Base-by-base conservation (phyloP, 2,113 vertebrate genomes). In the Hemiscyllium ocellatum region DNA sequence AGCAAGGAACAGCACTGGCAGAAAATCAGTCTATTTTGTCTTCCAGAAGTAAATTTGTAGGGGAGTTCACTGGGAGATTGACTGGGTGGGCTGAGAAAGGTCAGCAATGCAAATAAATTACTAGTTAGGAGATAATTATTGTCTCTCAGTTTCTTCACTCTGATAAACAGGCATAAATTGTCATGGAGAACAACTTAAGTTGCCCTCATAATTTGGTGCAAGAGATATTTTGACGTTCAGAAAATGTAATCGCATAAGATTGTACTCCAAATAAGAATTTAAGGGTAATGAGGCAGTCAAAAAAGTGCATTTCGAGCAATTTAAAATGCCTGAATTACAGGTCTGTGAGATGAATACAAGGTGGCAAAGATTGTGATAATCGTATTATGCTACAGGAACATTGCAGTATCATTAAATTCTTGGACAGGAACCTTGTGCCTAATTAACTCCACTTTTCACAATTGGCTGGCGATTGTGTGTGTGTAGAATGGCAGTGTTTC, bases 251-350 rank as follows among this genome's bases (percentile, higher is more conserved):
- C 68, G 61, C 61, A 2, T 6, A 17, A 66, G 33, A 93, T 19
- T n/a, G 52, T 90, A 37, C n/a, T 66, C 26, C 89, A 93, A 66
- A 93, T 37, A n/a, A 47, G 80, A 83, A 83, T 19, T 42, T 83
- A 42, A 83, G 80, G 80, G 80, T 83, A 83, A 83, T 83, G 89
- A n/a, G 65, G 89, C 33, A 56, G 65, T 68, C 89, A 37, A 93
- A 91, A 93, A n/a, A 24, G 89, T 68, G n/a, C 19, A 93, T 66
- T 93, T 68, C 33, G 20, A 93, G 61, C n/a, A 93, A 66, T 93
- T 61, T 93, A 66, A 66, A 66, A 93, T 68, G 89, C n/a, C 61
- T 93, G 89, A 93, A 93, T 93, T 61, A 93, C 89, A 66, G n/a
- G n/a, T 20, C 15, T 66, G 61, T 65, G 89, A 93, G 87, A 93